These are phyloP conservation scores for Philaenus spumarius DNA, from an alignment of 1,140 invertebrate species.

Conservation along the genomic window DNA sequence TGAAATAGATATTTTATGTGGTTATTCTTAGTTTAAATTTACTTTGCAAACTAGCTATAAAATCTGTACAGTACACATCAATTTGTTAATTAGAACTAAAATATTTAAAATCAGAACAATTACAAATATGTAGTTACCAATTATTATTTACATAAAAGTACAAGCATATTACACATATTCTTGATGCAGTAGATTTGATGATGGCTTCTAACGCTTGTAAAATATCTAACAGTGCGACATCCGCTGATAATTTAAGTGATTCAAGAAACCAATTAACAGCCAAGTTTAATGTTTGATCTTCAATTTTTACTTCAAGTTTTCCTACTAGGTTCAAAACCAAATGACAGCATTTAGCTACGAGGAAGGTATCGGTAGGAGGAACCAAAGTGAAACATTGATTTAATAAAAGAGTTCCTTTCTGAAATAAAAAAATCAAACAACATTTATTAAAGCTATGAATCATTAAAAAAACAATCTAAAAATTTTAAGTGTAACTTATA, in stretches of 20 bases:
- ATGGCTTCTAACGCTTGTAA: conserved; percentile 14
- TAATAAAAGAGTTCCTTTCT: conserved; percentile 2
- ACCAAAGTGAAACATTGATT: conserved; percentile 6
- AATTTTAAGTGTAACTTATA: too few relatives aligned
- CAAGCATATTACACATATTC: too few relatives aligned
- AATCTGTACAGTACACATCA: too few relatives aligned
- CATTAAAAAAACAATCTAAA: too few relatives aligned
- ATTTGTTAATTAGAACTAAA: too few relatives aligned
- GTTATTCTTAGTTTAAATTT: too few relatives aligned
- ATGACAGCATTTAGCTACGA: conserved; percentile 15
- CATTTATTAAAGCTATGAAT: too few relatives aligned
- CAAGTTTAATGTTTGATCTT: not conserved
- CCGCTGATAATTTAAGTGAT: conserved; percentile 1
- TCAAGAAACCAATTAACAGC: conserved; percentile 8
- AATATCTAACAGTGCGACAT: conserved; percentile 17
- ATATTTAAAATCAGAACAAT: too few relatives aligned
- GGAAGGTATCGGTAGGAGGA: conserved; percentile 10
- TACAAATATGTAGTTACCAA: too few relatives aligned
- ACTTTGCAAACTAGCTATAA: too few relatives aligned
- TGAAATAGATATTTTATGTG: too few relatives aligned
- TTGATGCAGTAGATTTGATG: not conserved
- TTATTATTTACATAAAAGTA: too few relatives aligned
- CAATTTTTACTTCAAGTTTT: not conserved
- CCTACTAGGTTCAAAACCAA: conserved; percentile 11
- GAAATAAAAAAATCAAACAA: not conserved